phyloP scores from a whole-genome alignment of 2,888 invertebrate genomes.

The Caenorhabditis sinica region DNA sequence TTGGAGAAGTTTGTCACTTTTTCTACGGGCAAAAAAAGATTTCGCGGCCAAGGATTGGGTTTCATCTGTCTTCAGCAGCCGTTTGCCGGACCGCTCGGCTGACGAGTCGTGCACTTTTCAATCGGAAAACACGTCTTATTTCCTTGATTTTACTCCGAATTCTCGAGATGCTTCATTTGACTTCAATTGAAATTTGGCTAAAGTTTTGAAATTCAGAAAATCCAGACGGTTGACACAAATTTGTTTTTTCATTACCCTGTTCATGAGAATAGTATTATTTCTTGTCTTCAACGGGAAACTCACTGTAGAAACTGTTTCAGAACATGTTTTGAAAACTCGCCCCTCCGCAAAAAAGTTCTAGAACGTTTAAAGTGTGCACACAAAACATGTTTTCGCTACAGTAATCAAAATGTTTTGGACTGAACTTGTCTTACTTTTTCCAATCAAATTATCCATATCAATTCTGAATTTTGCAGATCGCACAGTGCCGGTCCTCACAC shows the following conservation, averaged over 20 bases:
- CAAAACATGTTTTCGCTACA: background rate
- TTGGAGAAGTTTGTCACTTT: slow-evolving; percentile 38
- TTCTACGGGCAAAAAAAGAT: slow-evolving; percentile 33
- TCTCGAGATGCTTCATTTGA: background rate
- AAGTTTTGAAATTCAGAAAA: background rate
- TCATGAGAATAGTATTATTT: too few relatives aligned
- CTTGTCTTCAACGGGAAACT: too few relatives aligned
- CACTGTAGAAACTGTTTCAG: too few relatives aligned
- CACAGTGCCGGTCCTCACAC: slow-evolving; percentile 74
- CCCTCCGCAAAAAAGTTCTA: too few relatives aligned
- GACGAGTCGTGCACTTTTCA: slow-evolving; percentile 44
- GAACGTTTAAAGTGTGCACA: background rate
- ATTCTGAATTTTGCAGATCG: slow-evolving; percentile 62
- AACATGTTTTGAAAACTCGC: too few relatives aligned
- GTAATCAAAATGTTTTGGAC: background rate
- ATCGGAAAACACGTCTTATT: slow-evolving; percentile 16
- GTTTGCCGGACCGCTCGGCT: slow-evolving; percentile 11
- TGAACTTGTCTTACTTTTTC: background rate
- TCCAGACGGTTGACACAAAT: too few relatives aligned
- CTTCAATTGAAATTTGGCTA: background rate
- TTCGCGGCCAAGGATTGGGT: slow-evolving; percentile 51
- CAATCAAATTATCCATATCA: background rate
- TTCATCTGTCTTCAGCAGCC: slow-evolving; percentile 42
- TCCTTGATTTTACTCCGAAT: background rate
- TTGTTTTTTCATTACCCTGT: too few relatives aligned